Base-by-base conservation (phyloP, 1,140 invertebrate genomes). In the Sipha flava region DNA sequence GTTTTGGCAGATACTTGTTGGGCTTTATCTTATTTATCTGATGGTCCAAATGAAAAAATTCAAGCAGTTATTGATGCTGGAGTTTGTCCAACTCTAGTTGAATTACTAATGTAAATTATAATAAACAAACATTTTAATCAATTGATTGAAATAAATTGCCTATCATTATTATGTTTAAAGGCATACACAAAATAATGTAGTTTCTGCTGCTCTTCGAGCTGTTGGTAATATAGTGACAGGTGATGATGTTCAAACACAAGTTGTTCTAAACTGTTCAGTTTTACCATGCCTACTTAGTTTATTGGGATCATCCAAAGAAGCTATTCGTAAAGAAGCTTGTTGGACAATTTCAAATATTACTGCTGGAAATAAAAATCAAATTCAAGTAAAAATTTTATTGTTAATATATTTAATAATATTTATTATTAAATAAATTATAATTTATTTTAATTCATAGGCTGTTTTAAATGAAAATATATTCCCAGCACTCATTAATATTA, bases 281-380 rank as follows among this genome's bases (percentile, higher is more conserved):
- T 87, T 99, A 80, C 92, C 93, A 0, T 95, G 92, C 85, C 88
- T 99, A 57, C 88, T 92, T 77, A 91, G 94, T 84, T 87, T 98
- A 37, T 88, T 99, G 59, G 89, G 88, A 59, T 92, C 92, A 10
- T 84, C 88, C 47, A 94, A 94, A 83, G 97, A 98, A 86, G 90
- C 91, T 31, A 92, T 98, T 62, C 89, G 93, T 72, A 99, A 99
- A 88, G 97, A 99, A 87, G 95, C 96, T 7, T 98, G 96, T 85
- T 99, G 97, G 97, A 98, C 97, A 57, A 92, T 99, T 81, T 98
- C 96, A 49, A 99, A 99, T 87, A 98, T 99, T 72, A 98, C 97
- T 3, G 97, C 97, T 75, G 97, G 97, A 66, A 98, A 98, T 87
- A 90, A 93, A 64, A 90, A 92, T 83, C 97, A 98, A 88, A 96